Base-by-base conservation (phyloP, 2,888 invertebrate genomes). In the Diarsia rubi region DNA sequence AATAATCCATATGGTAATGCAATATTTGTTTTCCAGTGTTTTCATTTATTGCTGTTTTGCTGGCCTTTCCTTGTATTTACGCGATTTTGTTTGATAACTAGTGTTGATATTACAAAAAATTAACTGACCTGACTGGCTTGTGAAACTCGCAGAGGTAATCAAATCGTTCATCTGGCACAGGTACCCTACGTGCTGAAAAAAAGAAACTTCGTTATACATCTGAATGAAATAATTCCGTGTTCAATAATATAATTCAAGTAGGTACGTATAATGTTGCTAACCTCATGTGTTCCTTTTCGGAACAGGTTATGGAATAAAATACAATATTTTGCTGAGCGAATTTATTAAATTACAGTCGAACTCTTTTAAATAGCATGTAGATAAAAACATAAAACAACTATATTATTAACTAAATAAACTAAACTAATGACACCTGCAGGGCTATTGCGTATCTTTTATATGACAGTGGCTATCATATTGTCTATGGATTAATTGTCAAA, bases 111-210 rank as follows among this genome's bases (percentile, higher is more conserved):
- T 62, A 3, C 8, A 59, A 59, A 59, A 31, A 24, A 14, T 9
- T 19, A 31, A 75, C 95, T 97, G 95, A 99, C 99, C 99, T 99
- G 69, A 96, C 97, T 80, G 99, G 99, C 94, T 99, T 99, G 96
- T 98, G 99, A 93, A 98, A 99, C 85, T 99, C 98, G 94, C 98
- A 98, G 59, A 99, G 97, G 94, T 97, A 99, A 91, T 99, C 99
- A 94, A 97, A 99, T 89, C 99, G 97, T 72, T 98, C 97, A 95
- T 99, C 99, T 4, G 99, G 99, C 12, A 99, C 99, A 45, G 99
- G 99, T 90, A 99, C 99, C 92, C 99, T 98, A 98, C 98, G 98
- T 99, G 97, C 95, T 95, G 92, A 89, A 95, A 93, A 90, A 84
- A 87, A 57, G n/a, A 76, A 64, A 64, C 6, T 59, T 62, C 67